phyloP scores from a whole-genome alignment of 1,140 invertebrate genomes.

The Artemia franciscana region DNA sequence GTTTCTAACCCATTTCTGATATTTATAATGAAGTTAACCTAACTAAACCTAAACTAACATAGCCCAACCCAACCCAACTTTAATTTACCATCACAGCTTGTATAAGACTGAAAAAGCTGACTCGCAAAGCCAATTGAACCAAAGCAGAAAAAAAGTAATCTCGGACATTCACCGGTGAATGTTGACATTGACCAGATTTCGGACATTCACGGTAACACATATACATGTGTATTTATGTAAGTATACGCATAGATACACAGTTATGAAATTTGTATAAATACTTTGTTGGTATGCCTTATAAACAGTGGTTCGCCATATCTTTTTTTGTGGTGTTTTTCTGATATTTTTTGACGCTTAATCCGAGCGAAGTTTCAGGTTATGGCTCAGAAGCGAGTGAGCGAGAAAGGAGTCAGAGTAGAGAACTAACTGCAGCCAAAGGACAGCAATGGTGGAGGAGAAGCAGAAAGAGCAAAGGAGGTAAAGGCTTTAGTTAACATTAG shows the following conservation, averaged over 20 bases:
- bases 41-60: too few species aligned
- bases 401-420: conserved; percentile 26
- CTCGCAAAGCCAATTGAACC: too few species aligned
- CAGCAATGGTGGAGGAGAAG: conserved; percentile 29
- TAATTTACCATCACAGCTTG: too few species aligned
- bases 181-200: too few species aligned
- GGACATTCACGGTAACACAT: too few species aligned
- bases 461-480: conserved; percentile 23
- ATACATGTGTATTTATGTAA: too few species aligned
- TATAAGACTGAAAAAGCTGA: too few species aligned
- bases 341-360: not conserved
- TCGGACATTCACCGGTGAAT: too few species aligned
- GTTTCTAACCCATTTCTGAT: too few species aligned
- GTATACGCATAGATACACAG: conserved; percentile 44
- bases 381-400: conserved; percentile 45
- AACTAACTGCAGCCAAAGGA: conserved; percentile 20
- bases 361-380: conserved; percentile 39
- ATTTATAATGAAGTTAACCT: too few species aligned
- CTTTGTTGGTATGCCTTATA: conserved; percentile 1
- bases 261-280: conserved; percentile 17
- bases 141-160: too few species aligned
- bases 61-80: too few species aligned
- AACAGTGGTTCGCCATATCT: not conserved
- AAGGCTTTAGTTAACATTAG: not conserved
- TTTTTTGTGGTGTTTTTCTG: not conserved